Base-by-base conservation (phyloP, 2,797 vertebrate genomes). In the Mus minutoides region DNA sequence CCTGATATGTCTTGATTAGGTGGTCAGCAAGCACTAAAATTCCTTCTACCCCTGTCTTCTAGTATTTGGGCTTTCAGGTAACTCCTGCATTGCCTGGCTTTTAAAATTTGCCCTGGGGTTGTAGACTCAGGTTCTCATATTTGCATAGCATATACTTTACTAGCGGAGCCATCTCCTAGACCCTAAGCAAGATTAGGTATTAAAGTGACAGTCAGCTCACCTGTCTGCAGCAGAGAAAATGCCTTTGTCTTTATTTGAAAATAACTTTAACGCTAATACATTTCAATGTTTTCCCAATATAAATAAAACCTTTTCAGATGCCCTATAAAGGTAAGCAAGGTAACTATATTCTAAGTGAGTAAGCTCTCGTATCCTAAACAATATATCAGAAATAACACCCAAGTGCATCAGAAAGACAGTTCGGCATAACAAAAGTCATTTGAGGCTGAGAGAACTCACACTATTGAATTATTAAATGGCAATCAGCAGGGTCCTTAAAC, bases 281-380 rank as follows among this genome's bases (percentile, higher is more conserved):
- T 22, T 69, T 88, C 40, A 94, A 92, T 31, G 7, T 34, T 92
- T 82, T 91, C 60, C 56, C 67, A 71, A 92, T 14, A 79, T 31
- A 92, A 94, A 49, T 83, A 83, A 13, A 34, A 90, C 58, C 37
- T 69, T 67, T 90, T 85, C 79, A 93, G 54, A n/a, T 78, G 56
- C 26, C 67, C 46, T 79, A 34, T 31, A n/a, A 94, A 79, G 60
- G 82, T 93, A 93, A 90, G 79, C n/a, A 62, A 73, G 52, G 54
- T 71, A 85, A 86, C 56, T 40, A 69, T 88, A 40, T 54, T 80
- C 86, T 69, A 90, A 78, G 83, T 24, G 29, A 16, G 21, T 13
- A 78, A 24, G 13, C 4, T 26, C 19, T 87, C 31, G 76, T 90
- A 71, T 92, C 56, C 89, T 58, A 90, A 95, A 67, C 4, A 22